These are phyloP conservation scores for Drosophila asahinai DNA, from an alignment of 1,140 invertebrate genomes.

Conservation along the genomic window DNA sequence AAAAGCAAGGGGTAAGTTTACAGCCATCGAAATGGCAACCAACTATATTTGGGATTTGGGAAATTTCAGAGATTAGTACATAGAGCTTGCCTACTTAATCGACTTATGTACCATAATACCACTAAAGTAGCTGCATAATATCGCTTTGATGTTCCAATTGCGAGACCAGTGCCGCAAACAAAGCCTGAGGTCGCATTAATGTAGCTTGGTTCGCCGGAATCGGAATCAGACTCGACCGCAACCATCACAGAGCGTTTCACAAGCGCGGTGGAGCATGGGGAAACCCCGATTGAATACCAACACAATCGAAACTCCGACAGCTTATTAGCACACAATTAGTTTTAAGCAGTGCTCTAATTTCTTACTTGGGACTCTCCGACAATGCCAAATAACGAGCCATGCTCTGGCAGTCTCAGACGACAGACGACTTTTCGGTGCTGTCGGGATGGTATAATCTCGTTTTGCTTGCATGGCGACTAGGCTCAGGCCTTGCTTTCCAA, in stretches of 20 bases:
- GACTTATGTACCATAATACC: conserved; percentile 33
- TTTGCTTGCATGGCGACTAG: not conserved
- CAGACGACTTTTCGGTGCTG: not conserved
- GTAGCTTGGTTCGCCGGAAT: conserved; percentile 18
- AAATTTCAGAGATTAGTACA: conserved; percentile 21
- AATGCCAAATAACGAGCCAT: not conserved
- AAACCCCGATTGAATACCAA: conserved; percentile 13
- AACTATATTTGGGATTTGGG: not conserved
- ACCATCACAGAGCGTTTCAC: conserved; percentile 56
- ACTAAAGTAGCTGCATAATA: conserved; percentile 50
- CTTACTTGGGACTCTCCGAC: conserved; percentile 28
- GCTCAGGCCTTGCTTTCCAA: conserved; percentile 1
- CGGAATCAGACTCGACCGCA: conserved; percentile 24
- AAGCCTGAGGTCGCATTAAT: conserved; percentile 28
- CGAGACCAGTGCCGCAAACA: conserved; percentile 56
- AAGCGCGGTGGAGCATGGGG: conserved; percentile 29
- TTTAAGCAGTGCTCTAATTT: conserved; percentile 31
- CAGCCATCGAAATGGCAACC: conserved; percentile 12
- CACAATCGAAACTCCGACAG: conserved; percentile 36
- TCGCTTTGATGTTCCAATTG: conserved; percentile 66
- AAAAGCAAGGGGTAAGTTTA: conserved; percentile 74
- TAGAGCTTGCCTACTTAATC: conserved; percentile 8
- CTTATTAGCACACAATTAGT: conserved; percentile 79
- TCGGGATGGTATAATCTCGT: conserved; percentile 3
- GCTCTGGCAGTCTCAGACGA: not conserved